Evolutionary conservation across 2,113 vertebrate genomes (phyloP), one percentile per base, ranked within the genome.

Genomic region (Cervus canadensis): DNA sequence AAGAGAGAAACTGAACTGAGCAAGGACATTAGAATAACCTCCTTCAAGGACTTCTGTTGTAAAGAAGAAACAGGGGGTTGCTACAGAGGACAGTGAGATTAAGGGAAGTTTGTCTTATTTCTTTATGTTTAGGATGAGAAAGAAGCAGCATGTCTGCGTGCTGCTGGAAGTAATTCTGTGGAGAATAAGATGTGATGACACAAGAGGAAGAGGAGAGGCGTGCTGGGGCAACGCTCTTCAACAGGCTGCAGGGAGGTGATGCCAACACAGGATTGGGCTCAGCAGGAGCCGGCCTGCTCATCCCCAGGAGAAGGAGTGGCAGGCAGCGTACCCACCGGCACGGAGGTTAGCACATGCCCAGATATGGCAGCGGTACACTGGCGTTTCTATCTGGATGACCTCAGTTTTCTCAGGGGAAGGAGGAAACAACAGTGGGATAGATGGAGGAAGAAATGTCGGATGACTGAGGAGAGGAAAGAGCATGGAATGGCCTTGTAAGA

Each of bases 1-100:
- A 87, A 43, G 48, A 67, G 40, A 91, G 54, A 91, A 91, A 62
- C 12, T 33, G 17, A 48, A 83, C 16, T n/a, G 23, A 87, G n/a
- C n/a, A 54, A 87, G 23, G 71, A 71, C 43, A 30, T 71, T 57
- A 76, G 43, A 56, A 19, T 52, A 52, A 33, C 28, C 43, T 56
- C 21, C 36, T 86, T 60, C n/a, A 52, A 81, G 33, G 79, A 50
- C 45, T 85, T 64, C 56, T 52, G 8, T 59, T 89, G 11, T 45
- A 81, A 88, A 71, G 28, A 87, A 25, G 52, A 85, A 50, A 59
- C 19, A 6, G n/a, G 45, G 43, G 60, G 52, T 43, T 87, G 43
- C 23, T 62, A 16, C 28, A 64, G 67, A 97, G 50, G 52, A 71
- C 79, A 82, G 28, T 54, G 71, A 97, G 48, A 56, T 33, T 28